Percentiles rank a stretch among this genome's conserved stretches.
phyloP scores from a whole-genome alignment of 1,140 invertebrate genomes.

The Rhopalosiphum padi region DNA sequence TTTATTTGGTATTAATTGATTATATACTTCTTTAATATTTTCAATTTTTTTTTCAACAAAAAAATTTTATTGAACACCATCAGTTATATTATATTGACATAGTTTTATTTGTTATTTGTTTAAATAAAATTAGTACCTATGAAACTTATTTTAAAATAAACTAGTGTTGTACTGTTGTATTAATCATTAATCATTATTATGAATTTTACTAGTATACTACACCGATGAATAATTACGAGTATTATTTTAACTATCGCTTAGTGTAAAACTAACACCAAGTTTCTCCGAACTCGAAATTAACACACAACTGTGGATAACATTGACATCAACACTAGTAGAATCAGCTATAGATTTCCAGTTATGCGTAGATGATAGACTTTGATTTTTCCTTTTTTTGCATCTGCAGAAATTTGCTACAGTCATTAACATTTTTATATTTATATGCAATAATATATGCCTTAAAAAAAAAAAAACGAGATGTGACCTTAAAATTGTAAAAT shows the following conservation, averaged over 20 bases:
- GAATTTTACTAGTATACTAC: too few species aligned
- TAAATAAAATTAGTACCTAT: neutral
- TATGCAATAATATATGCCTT: neutral
- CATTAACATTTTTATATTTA: neutral
- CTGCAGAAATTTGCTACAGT: neutral
- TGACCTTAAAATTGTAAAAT: neutral
- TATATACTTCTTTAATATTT: neutral
- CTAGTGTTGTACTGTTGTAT: neutral
- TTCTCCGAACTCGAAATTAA: neutral
- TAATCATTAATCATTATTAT: neutral
- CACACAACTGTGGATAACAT: neutral
- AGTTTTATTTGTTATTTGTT: too few species aligned
- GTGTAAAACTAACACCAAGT: neutral
- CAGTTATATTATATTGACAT: too few species aligned
- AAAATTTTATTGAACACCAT: too few species aligned
- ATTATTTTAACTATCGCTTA: too few species aligned
- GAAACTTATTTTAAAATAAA: neutral
- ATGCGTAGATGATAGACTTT: too few species aligned
- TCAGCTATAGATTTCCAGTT: neutral
- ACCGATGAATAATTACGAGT: too few species aligned
- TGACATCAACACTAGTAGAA: neutral
- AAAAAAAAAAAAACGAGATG: neutral
- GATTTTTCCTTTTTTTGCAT: neutral
- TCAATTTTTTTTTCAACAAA: too few species aligned
- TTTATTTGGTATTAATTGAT: neutral